A percentile compares a stretch with the other conserved stretches of the same genome.
Conservation (phyloP, 1,140 invertebrate species). For the Nasonia longicornis region DNA sequence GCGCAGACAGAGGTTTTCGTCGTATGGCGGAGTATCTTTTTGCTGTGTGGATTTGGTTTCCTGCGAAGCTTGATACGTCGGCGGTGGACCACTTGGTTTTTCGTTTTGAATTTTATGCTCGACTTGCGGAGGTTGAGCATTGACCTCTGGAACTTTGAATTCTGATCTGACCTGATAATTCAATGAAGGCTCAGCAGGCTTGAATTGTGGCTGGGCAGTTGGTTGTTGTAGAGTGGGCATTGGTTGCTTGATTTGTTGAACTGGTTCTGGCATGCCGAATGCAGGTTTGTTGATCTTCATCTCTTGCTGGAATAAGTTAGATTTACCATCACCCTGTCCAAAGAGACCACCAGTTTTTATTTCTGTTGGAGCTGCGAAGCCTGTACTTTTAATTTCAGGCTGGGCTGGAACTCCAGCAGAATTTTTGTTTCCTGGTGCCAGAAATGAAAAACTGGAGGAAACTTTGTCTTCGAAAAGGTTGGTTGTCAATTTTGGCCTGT, state of each 20-base stretch:
- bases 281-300: not conserved
- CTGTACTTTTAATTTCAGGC: not conserved
- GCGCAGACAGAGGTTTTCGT: constrained; percentile 55
- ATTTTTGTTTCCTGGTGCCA: constrained; percentile 14
- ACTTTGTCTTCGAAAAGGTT: constrained; percentile 6
- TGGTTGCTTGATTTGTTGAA: constrained; percentile 45
- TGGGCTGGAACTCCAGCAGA: not conserved
- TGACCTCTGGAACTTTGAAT: not conserved
- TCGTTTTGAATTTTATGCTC: not conserved
- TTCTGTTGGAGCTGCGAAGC: not conserved
- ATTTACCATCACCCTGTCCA: constrained; percentile 6
- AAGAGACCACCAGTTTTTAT: not conserved
- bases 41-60: not conserved
- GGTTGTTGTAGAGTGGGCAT: not conserved
- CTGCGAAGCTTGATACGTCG: not conserved
- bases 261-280: not conserved
- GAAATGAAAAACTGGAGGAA: constrained; percentile 17
- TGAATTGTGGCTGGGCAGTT: not conserved
- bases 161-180: constrained; percentile 6
- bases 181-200: not conserved
- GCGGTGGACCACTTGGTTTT: not conserved
- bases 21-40: constrained; percentile 46
- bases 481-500: constrained; percentile 14
- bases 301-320: constrained; percentile 12
- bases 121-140: not conserved